A percentile compares a stretch with the other conserved stretches of the same genome.
Evolutionary conservation across 92 coral and sea anemone genomes (phyloP).

Genomic region (Phymanthus crucifer): DNA sequence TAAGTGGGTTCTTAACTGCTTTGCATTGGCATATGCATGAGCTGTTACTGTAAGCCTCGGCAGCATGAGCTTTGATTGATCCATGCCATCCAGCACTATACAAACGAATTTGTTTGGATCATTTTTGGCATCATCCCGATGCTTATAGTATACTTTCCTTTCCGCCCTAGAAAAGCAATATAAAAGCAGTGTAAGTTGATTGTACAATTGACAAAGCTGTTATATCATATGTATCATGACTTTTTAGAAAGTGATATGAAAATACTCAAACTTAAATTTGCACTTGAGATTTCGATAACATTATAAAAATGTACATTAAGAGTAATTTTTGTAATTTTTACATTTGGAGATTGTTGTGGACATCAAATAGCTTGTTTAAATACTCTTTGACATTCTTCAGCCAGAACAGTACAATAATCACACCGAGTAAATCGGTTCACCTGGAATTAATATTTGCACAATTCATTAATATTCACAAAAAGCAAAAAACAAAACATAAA

Average conservation of each 20-base stretch:
- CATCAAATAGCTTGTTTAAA: too few relatives aligned
- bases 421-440: too few relatives aligned
- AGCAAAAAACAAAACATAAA: too few relatives aligned
- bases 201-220: not conserved
- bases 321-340: not conserved
- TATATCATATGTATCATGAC: not conserved
- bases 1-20: conserved; percentile 59
- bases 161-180: not conserved
- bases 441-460: too few relatives aligned
- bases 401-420: not conserved
- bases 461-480: too few relatives aligned
- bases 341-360: not conserved
- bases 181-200: not conserved
- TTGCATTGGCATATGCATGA: conserved; percentile 63
- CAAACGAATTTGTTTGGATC: conserved; percentile 10
- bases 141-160: conserved; percentile 29
- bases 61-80: conserved; percentile 54
- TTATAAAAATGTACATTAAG: too few relatives aligned
- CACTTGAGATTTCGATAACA: too few relatives aligned
- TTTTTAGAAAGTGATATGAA: too few relatives aligned
- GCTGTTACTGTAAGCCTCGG: conserved; percentile 34
- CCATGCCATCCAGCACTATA: conserved; percentile 52
- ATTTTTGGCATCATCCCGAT: conserved; percentile 27
- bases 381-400: not conserved
- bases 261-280: too few relatives aligned